Base-by-base conservation (phyloP, 2,888 invertebrate genomes). In the Ornithoptera alexandrae region DNA sequence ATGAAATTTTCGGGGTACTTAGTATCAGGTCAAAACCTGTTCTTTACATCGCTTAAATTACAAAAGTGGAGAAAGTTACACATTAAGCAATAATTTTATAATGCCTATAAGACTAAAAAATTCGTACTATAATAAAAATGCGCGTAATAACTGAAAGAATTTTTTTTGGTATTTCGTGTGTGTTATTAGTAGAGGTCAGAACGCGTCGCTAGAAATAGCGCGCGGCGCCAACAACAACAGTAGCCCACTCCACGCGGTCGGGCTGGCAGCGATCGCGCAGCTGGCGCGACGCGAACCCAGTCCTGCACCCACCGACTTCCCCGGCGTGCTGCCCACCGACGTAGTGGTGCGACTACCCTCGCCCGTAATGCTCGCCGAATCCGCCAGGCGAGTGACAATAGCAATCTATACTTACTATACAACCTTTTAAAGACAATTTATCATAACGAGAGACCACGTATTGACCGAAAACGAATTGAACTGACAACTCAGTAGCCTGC, bases 211-310 rank as follows among this genome's bases (percentile, higher is more conserved):
- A 69, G 92, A 94, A 73, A 93, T 93, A 7, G 83, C 93, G 72
- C 93, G 87, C 18, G 87, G 85, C 76, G 88, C 91, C 79, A 94
- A 94, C 84, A 94, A 93, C 84, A 94, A 94, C 86, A 94, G 94
- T 82, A 93, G 93, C 72, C 92, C 93, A 1, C 83, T 93, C 67
- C 96, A 95, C 86, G 95, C 96, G 72, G 96, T 96, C 74, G 96
- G 96, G 42, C 88, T 96, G 81, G 96, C 96, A 64, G 96, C 96
- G 76, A 95, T 96, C 78, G 95, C 96, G 79, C 96, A 96, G 81
- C 93, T 96, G 74, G 96, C 95, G 67, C 90, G 94, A 62, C 76
- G 73, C 81, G 78, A 74, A 82, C 81, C 68, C 79, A 75, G 71
- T 81, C 77, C 64, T 74, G 75, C 94, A 94, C 65, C 84, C 89